A percentile compares a stretch with the other conserved stretches of the same genome.
phyloP scores from a whole-genome alignment of 2,888 invertebrate genomes.

The Apotomis betuletana region DNA sequence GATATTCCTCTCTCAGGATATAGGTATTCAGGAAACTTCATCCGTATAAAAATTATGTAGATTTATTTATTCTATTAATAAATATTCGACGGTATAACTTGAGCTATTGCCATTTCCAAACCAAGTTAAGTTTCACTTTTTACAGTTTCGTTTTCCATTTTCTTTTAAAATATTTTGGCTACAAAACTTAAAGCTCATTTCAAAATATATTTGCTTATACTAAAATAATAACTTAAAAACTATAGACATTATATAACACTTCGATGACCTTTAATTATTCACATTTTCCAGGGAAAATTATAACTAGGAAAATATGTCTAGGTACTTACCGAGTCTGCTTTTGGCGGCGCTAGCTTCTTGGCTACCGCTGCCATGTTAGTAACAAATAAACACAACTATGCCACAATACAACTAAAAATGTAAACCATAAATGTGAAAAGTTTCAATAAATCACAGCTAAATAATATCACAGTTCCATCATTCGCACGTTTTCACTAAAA shows the following conservation, averaged over 20 bases:
- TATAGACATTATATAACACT: neutral
- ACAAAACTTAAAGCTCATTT: too few relatives aligned
- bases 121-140: too few relatives aligned
- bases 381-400: conserved; percentile 65
- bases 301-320: conserved; percentile 41
- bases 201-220: too few relatives aligned
- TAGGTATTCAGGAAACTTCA: too few relatives aligned
- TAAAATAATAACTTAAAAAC: too few relatives aligned
- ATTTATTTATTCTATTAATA: too few relatives aligned
- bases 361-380: conserved; percentile 74
- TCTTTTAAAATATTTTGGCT: too few relatives aligned
- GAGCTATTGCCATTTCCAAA: too few relatives aligned
- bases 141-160: too few relatives aligned
- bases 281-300: neutral
- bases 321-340: conserved; percentile 69
- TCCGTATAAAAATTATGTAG: too few relatives aligned
- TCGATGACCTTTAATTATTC: conserved; percentile 30
- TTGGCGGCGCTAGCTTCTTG: conserved; percentile 62
- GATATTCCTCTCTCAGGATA: neutral
- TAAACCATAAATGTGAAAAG: conserved; percentile 46
- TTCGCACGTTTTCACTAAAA: conserved; percentile 47
- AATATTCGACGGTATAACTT: too few relatives aligned
- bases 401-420: conserved; percentile 66
- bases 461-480: conserved; percentile 62
- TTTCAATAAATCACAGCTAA: conserved; percentile 51